phyloP scores from a whole-genome alignment of 2,113 vertebrate species.

The Scomber scombrus region DNA sequence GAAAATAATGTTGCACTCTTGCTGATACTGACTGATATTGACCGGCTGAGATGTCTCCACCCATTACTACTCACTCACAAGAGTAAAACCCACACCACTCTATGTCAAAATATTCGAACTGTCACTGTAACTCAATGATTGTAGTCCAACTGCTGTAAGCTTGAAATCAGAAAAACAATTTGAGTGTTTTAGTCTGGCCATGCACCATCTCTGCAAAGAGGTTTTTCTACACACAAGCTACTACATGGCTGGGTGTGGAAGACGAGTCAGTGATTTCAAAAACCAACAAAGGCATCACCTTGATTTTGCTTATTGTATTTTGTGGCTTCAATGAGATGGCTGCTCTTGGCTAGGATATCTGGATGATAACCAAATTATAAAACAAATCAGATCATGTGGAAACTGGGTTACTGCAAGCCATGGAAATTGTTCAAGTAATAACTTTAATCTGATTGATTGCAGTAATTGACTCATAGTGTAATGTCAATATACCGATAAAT shows the following conservation, averaged over 20 bases:
- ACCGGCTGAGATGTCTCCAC: slow-evolving; percentile 5
- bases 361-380: neutral
- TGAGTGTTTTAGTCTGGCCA: slow-evolving; percentile 16
- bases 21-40: neutral
- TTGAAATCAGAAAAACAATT: slow-evolving; percentile 22
- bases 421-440: neutral
- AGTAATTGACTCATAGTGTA: neutral
- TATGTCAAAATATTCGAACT: neutral
- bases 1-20: neutral
- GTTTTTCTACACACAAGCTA: neutral
- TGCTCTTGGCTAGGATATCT: neutral
- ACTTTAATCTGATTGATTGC: neutral
- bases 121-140: neutral
- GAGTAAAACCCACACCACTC: neutral
- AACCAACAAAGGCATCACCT: neutral
- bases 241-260: neutral
- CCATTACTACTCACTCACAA: neutral
- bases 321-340: neutral
- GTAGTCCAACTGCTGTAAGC: neutral
- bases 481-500: neutral
- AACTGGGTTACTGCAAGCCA: neutral
- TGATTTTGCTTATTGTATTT: neutral
- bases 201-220: neutral
- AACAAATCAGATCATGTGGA: neutral
- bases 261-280: neutral